Conservation (phyloP, 2,113 vertebrate species). For the Tragelaphus buxtoni region DNA sequence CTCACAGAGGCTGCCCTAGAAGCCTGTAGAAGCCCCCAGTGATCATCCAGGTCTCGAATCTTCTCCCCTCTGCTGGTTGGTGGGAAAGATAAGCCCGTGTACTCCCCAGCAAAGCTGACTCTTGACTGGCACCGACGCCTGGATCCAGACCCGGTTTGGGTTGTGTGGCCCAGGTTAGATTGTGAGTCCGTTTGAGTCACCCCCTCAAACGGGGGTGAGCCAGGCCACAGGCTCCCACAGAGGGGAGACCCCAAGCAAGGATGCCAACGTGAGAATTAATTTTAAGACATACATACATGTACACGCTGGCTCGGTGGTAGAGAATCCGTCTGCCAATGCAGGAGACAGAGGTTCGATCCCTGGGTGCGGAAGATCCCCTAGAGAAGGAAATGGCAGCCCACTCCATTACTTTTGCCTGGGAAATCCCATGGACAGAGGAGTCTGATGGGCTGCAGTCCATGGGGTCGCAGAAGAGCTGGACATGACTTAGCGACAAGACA, state of each 20-base stretch:
- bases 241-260: background rate
- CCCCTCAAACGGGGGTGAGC: background rate
- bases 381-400: background rate
- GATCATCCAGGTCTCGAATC: background rate
- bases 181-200: background rate
- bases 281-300: background rate
- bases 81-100: accelerated
- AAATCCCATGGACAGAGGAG: background rate
- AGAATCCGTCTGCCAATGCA: background rate
- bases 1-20: background rate
- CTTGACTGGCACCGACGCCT: background rate
- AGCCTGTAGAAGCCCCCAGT: background rate
- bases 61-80: background rate
- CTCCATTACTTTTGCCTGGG: background rate
- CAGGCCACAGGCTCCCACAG: background rate
- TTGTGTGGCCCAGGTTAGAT: background rate
- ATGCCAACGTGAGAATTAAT: background rate
- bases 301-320: background rate
- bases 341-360: background rate
- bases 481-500: accelerated
- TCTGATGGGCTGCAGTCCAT: background rate
- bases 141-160: background rate
- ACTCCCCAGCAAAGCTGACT: no score
- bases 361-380: background rate
- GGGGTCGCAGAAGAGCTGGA: background rate